Evolutionary conservation across 2,888 invertebrate genomes (phyloP).

Genomic region (Drosophila greeni): DNA sequence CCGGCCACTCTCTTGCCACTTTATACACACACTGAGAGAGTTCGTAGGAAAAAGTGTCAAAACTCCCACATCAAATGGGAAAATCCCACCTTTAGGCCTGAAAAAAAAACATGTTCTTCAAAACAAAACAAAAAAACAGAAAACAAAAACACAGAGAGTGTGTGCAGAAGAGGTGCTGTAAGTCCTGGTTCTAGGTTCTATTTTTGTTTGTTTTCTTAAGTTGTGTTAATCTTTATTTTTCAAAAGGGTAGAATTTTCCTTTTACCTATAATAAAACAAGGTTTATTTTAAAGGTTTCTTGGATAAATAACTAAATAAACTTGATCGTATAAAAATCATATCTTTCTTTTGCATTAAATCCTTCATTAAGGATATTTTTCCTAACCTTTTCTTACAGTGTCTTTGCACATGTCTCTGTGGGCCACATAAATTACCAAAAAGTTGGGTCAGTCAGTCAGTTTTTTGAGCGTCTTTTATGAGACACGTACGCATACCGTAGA

Average conservation of each 20-base stretch:
- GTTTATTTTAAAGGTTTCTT: neutral
- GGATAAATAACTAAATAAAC: neutral
- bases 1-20: conserved; percentile 10
- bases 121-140: neutral
- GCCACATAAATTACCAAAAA: conserved; percentile 66
- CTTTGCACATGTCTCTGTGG: conserved; percentile 20
- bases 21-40: conserved; percentile 7
- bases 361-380: no score
- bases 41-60: conserved; percentile 25
- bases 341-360: no score
- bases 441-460: conserved; percentile 60
- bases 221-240: neutral
- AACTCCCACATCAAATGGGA: conserved; percentile 17
- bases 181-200: neutral
- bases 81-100: conserved; percentile 8
- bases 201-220: neutral
- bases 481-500: conserved; percentile 52
- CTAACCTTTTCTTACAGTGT: neutral
- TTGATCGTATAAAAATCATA: neutral
- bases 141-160: neutral
- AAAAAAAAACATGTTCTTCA: neutral
- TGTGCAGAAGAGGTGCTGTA: conserved; percentile 1
- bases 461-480: conserved; percentile 55
- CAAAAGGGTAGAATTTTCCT: neutral
- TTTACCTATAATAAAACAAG: neutral